A percentile compares a stretch with the other conserved stretches of the same genome.
These are phyloP conservation scores for Drosophila asahinai DNA, from an alignment of 1,140 invertebrate species.

Conservation along the genomic window DNA sequence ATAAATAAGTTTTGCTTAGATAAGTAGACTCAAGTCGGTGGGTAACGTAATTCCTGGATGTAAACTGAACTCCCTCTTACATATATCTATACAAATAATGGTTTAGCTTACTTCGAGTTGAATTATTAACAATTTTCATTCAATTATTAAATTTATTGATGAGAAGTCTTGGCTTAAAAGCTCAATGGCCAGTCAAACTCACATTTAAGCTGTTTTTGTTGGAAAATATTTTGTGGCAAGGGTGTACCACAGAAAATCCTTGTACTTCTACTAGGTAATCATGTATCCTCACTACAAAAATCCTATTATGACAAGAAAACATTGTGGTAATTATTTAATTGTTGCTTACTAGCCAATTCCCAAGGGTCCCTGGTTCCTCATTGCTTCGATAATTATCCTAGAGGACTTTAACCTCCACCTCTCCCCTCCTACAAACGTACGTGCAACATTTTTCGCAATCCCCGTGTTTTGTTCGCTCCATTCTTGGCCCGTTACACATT, in stretches of 20 bases:
- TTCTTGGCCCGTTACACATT: slow-evolving; percentile 29
- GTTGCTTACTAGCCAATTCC: slow-evolving; percentile 5
- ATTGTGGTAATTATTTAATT: slow-evolving; percentile 28
- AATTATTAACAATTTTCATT: not conserved
- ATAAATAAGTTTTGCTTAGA: not conserved
- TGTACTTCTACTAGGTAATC: not conserved
- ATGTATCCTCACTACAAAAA: not conserved
- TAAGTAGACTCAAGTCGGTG: no score
- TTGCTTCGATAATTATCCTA: slow-evolving; percentile 19
- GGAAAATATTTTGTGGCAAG: not conserved
- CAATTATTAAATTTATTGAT: not conserved
- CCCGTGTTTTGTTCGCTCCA: slow-evolving; percentile 49
- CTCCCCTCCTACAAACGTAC: not conserved
- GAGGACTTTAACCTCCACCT: not conserved
- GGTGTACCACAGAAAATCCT: no score
- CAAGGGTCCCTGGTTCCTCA: slow-evolving; percentile 5
- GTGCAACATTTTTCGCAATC: slow-evolving; percentile 23
- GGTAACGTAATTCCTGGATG: no score
- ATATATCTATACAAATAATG: no score
- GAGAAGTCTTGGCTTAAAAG: no score
- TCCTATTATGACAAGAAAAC: not conserved
- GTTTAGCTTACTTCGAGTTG: not conserved
- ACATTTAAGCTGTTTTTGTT: no score
- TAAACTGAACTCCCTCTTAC: no score
- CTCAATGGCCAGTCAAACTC: no score